Evolutionary conservation across 2,888 invertebrate genomes (phyloP), one percentile per base, ranked within the genome.

Genomic region (Cheiracanthium punctorium): DNA sequence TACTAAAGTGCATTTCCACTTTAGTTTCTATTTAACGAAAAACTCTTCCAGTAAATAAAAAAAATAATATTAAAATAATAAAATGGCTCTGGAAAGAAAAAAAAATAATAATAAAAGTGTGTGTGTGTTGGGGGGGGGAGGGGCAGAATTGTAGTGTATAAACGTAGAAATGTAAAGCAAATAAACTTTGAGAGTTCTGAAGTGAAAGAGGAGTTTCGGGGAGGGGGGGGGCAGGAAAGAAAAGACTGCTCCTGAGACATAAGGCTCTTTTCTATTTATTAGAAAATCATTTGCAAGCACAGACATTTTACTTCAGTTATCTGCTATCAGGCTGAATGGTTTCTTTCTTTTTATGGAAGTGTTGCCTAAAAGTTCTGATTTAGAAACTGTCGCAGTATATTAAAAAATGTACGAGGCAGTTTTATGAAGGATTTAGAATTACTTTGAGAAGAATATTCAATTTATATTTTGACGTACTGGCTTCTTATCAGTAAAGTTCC

Each of bases 241-340:
- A 69, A 58, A 33, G 58, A 70, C 72, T 48, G 52, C 28, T 28
- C 14, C 32, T 64, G 76, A 82, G 79, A 79, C 84, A 84, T 79
- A 84, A 84, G 79, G 79, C 73, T 67, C 41, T 67, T 67, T 79
- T 84, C 84, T 84, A 84, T 84, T 84, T 84, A 84, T 84, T 84
- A 84, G 84, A 71, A 84, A 84, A 84, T 84, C 84, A 84, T 84
- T 84, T 84, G 79, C 84, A 84, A 84, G 74, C 84, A 74, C 79
- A 84, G 79, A 84, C 84, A 84, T 84, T 84, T 84, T 84, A 79
- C 79, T 84, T 67, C 69, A 74, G 73, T 84, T 79, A 84, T 84
- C 84, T 79, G 73, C 73, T 73, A 24, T 41, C 41, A 73, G 79
- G 73, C 37, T 28, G 74, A 74, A 52, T 28, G 32, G 41, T 58